Evolutionary conservation across 1,140 invertebrate genomes (phyloP), one percentile per base, ranked within the genome.

Genomic region (Magallana gigas): DNA sequence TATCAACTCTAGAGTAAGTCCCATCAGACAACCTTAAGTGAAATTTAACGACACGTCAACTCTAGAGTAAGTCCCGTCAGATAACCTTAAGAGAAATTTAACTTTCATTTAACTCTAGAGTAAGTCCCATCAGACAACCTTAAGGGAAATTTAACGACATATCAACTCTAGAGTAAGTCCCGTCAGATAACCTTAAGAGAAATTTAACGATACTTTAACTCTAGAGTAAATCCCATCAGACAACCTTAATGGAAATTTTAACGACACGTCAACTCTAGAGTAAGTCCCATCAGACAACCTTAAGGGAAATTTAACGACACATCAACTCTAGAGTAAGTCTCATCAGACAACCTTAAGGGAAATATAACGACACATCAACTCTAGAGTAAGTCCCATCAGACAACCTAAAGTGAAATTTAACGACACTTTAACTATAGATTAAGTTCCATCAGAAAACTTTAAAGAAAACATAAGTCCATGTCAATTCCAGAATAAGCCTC

Each of bases 121-220:
- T 87, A 76, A 48, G 82, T 87, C 16, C 88, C 88, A 80, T 89
- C 88, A 6, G 18, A 11, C n/a, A 87, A 59, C 1, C 88, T 88
- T 16, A 80, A 62, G 59, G 12, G 76, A 9, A 84, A 36, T 23
- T 16, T 18, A 56, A 56, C 23, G 23, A 23, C 23, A 23, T 23
- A 23, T 64, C 16, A 8, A 89, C 85, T 57, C 81, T 84, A 8
- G 84, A 64, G 57, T 87, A 76, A 48, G 82, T 87, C 16, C 88
- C 88, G 64, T 89, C 88, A 5, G 18, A 11, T 16, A 87, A 59
- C 1, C 88, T 88, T 16, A 80, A 62, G 59, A 14, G 76, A 9
- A 84, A 36, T 23, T 16, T 18, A 48, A 56, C 16, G 9, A 23
- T 23, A 86, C 64, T 6, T 64, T n/a, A 8, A 89, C 85, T 57